Evolutionary conservation across 2,888 invertebrate genomes (phyloP).

Genomic region (Hedya salicella): DNA sequence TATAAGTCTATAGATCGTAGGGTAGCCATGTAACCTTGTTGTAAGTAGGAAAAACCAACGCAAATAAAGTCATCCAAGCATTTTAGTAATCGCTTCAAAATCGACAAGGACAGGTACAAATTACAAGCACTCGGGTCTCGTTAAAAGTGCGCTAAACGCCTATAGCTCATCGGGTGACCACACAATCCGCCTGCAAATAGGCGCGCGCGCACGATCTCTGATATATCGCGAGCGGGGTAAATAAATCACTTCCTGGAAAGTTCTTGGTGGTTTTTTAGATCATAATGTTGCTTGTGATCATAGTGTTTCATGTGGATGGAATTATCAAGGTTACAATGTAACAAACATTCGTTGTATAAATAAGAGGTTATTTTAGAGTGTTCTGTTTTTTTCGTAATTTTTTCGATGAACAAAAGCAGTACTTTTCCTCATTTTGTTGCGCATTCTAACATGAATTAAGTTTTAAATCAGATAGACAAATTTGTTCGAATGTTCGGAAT

Average conservation of each 20-base stretch:
- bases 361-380: too few relatives aligned
- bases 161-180: conserved; percentile 61
- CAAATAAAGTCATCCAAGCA: conserved; percentile 15
- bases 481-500: too few relatives aligned
- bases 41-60: neutral
- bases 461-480: too few relatives aligned
- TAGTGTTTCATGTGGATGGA: neutral
- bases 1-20: neutral
- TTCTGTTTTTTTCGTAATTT: too few relatives aligned
- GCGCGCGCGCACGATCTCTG: conserved; percentile 74
- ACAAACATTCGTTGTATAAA: neutral
- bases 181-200: conserved; percentile 66
- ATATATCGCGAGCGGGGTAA: conserved; percentile 73
- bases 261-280: conserved; percentile 25
- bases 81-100: conserved; percentile 25
- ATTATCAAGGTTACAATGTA: neutral
- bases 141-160: conserved; percentile 50
- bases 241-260: conserved; percentile 79
- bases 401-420: too few relatives aligned
- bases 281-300: conserved; percentile 12
- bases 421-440: too few relatives aligned
- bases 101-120: conserved; percentile 48
- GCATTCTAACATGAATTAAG: too few relatives aligned
- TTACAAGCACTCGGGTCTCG: conserved; percentile 52
- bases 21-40: neutral